Conservation (phyloP, 2,888 invertebrate species). For the Hypolimnas misippus region DNA sequence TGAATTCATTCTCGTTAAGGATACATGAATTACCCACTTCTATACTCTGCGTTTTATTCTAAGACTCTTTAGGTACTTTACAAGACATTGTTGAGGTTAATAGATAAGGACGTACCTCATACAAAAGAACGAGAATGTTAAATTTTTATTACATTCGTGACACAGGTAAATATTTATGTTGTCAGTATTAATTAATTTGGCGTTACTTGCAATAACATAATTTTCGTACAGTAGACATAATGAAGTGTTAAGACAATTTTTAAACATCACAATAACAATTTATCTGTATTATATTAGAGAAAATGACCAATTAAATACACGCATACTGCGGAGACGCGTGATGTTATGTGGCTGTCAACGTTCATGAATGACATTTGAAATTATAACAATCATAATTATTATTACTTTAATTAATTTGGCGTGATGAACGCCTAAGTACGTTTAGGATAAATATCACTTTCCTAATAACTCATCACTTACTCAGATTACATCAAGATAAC, state of each 20-base stretch:
- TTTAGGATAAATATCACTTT: conserved; percentile 16
- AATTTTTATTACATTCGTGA: neutral
- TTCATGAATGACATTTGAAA: conserved; percentile 34
- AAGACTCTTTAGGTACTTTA: neutral
- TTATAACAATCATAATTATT: conserved; percentile 28
- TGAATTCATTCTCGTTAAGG: conserved; percentile 13
- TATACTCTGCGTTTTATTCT: neutral
- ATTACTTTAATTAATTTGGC: conserved; percentile 19
- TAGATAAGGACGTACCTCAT: neutral
- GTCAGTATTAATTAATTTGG: conserved; percentile 1
- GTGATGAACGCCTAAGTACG: conserved; percentile 11
- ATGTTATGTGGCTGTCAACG: conserved; percentile 33
- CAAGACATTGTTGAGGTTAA: neutral
- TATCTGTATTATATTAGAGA: conserved; percentile 35
- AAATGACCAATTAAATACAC: conserved; percentile 36
- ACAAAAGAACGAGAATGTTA: no score
- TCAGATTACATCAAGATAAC: neutral
- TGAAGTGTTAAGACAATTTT: conserved; percentile 14
- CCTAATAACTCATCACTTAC: conserved; percentile 4
- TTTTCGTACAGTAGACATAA: conserved; percentile 9
- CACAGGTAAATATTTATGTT: neutral
- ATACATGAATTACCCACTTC: conserved; percentile 17
- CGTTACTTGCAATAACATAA: neutral
- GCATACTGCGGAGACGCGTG: conserved; percentile 33
- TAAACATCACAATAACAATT: conserved; percentile 12